Percentiles rank a stretch among this genome's conserved stretches.
These are phyloP conservation scores for Campoplex capitator DNA, from an alignment of 2,888 invertebrate genomes.

Conservation along the genomic window DNA sequence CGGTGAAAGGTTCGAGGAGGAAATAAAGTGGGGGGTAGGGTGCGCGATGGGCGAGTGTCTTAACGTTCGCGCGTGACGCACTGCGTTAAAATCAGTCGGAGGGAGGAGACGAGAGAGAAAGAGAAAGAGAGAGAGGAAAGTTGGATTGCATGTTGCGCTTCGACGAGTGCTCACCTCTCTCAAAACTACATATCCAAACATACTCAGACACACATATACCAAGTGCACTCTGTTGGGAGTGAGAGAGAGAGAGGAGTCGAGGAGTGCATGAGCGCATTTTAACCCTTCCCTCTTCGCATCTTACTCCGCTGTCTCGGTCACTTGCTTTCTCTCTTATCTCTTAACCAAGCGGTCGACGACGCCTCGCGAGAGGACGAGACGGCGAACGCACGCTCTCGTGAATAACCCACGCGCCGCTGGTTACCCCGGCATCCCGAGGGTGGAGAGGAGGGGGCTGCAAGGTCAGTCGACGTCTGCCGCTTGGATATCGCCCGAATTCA, in stretches of 20 bases:
- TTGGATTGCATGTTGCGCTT: slow-evolving; percentile 35
- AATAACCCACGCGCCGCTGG: slow-evolving; percentile 67
- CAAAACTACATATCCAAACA: not conserved
- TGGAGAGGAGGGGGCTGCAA: slow-evolving; percentile 72
- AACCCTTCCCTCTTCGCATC: slow-evolving; percentile 55
- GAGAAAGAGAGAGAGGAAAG: not conserved
- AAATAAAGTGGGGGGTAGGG: slow-evolving; percentile 16
- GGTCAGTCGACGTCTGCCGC: slow-evolving; percentile 78
- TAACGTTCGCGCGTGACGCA: slow-evolving; percentile 36
- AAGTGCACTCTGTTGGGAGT: not conserved
- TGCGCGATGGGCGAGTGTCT: slow-evolving; percentile 30
- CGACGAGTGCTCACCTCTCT: slow-evolving; percentile 32
- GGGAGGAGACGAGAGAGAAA: slow-evolving; percentile 44
- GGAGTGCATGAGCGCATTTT: slow-evolving; percentile 69
- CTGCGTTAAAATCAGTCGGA: slow-evolving; percentile 32
- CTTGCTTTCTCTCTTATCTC: slow-evolving; percentile 67
- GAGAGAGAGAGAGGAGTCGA: not conserved
- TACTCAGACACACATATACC: not conserved
- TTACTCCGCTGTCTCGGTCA: slow-evolving; percentile 59
- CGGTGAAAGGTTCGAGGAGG: not conserved
- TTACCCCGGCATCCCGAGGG: slow-evolving; percentile 40
- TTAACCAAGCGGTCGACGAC: slow-evolving; percentile 60
- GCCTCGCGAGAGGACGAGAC: slow-evolving; percentile 43
- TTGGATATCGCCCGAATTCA: slow-evolving; percentile 60
- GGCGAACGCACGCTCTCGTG: slow-evolving; percentile 54